Evolutionary conservation across 2,113 vertebrate species (phyloP).

Genomic region (Pterocles orientalis): DNA sequence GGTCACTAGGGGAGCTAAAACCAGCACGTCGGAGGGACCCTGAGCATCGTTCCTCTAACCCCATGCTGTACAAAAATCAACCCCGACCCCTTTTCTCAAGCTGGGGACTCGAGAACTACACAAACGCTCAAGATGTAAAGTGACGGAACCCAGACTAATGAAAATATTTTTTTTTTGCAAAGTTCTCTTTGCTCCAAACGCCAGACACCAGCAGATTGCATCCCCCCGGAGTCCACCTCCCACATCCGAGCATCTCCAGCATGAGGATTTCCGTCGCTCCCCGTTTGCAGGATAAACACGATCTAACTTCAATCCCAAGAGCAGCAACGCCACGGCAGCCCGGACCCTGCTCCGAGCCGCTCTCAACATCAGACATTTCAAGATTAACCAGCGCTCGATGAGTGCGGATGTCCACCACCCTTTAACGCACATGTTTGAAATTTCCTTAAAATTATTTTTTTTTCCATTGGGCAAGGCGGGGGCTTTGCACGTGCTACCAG

Average conservation of each 20-base stretch:
- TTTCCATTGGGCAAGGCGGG: too few species aligned
- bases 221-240: too few species aligned
- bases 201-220: background rate
- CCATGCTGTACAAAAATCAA: too few species aligned
- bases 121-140: background rate
- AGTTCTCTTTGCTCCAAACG: background rate
- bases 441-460: background rate
- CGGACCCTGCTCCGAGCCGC: background rate
- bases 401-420: background rate
- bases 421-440: background rate
- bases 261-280: background rate
- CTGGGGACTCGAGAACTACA: background rate
- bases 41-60: background rate
- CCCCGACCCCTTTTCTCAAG: too few species aligned
- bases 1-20: background rate
- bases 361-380: background rate
- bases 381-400: accelerated
- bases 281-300: background rate
- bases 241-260: background rate
- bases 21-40: background rate
- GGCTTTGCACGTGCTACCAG: background rate
- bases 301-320: background rate
- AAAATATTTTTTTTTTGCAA: background rate
- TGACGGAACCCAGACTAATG: background rate
- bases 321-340: background rate